These are phyloP conservation scores for Hippocampus kuda DNA, from an alignment of 2,797 vertebrate species.

Conservation along the genomic window DNA sequence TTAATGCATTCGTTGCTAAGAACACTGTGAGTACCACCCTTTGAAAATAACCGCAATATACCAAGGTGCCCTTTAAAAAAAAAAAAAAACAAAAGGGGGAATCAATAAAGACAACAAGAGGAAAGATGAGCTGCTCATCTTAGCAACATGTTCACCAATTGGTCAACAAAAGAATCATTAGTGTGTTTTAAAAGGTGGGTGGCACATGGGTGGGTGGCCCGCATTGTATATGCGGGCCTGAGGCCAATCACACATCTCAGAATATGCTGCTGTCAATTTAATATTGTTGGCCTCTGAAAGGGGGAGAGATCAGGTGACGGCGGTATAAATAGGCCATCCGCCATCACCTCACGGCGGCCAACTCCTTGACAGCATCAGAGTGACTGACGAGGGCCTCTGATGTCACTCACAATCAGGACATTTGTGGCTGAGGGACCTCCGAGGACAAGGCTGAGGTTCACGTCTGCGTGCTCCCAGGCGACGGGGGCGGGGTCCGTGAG, in stretches of 20 bases:
- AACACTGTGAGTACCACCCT: too few relatives aligned
- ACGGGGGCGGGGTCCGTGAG: slow-evolving; percentile 2
- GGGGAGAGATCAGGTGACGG: slow-evolving; percentile 52
- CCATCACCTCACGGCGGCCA: slow-evolving; percentile 44
- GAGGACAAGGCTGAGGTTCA: slow-evolving; percentile 36
- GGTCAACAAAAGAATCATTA: neutral
- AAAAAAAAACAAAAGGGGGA: neutral
- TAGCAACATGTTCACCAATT: neutral
- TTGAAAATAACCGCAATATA: neutral
- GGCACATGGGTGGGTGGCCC: too few relatives aligned
- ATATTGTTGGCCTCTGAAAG: slow-evolving; percentile 43
- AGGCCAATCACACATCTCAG: slow-evolving; percentile 46
- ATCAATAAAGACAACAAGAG: neutral
- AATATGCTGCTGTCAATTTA: slow-evolving; percentile 65
- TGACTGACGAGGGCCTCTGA: slow-evolving; percentile 60
- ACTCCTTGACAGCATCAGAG: slow-evolving; percentile 56
- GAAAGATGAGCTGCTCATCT: neutral
- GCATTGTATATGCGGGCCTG: slow-evolving; percentile 15
- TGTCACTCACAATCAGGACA: slow-evolving; percentile 56
- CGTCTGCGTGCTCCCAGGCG: slow-evolving; percentile 43
- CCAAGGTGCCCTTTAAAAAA: slow-evolving; percentile 7
- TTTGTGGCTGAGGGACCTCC: slow-evolving; percentile 39
- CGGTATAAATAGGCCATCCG: slow-evolving; percentile 53
- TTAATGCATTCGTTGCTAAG: too few relatives aligned
- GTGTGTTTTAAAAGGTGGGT: slow-evolving; percentile 6